Evolutionary conservation across 2,888 invertebrate genomes (phyloP), one percentile per base, ranked within the genome.

Genomic region (Thumatha senex): DNA sequence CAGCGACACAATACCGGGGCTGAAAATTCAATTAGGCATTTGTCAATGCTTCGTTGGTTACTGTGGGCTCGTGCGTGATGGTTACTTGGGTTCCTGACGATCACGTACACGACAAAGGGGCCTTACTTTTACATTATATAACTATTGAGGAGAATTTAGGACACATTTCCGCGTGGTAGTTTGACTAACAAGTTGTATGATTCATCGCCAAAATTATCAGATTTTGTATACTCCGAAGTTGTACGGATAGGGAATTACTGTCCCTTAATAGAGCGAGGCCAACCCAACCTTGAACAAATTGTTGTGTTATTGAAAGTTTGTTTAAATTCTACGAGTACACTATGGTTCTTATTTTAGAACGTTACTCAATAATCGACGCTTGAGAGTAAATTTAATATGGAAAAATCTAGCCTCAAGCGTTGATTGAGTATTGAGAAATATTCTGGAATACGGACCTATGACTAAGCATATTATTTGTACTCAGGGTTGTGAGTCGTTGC

Each of bases 1-100:
- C 70, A 63, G 64, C 62, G 50, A 59, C 69, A 78, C 78, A 82
- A 81, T 76, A 76, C 76, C 70, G 76, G 73, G 73, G 70, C 73
- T 83, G 75, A 79, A 84, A 86, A 86, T 86, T 86, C 84, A 87
- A 87, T 89, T 86, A 87, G 80, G 78, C 74, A 81, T 86, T 84
- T 82, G 80, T 78, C 78, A 74, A 73, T 80, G 83, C 79, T 80
- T 78, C 78, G 80, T 75, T 83, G 80, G 75, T 58, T 71, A 55
- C 74, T 46, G 71, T 61, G 64, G 72, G 70, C 48, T 75, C 85
- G 83, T 83, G 84, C 86, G 84, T 84, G 77, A 74, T 72, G 72
- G 70, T 63, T 63, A 5, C 18, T 5, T 4, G 18, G 18, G 18
- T 5, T 63, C 67, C 68, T 63, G 57, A 52, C 56, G 72, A 74